These are phyloP conservation scores for Schizopygopsis pylzovi DNA, from an alignment of 2,797 vertebrate genomes.

Conservation along the genomic window DNA sequence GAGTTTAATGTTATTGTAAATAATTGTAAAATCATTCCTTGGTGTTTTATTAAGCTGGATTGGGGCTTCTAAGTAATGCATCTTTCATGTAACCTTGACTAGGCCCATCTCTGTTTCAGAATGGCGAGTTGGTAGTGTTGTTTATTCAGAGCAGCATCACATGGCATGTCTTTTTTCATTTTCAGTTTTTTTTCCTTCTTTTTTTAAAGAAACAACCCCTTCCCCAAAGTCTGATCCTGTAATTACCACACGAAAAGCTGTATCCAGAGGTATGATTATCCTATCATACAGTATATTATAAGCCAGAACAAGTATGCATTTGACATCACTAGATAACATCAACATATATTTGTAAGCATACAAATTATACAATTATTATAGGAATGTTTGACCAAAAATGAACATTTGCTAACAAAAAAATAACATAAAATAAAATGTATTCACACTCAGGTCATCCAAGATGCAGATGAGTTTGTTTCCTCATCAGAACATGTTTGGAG, in stretches of 20 bases:
- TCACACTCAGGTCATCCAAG: not conserved
- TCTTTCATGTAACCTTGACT: constrained; percentile 35
- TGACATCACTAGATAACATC: not conserved
- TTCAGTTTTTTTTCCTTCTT: not conserved
- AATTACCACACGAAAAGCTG: constrained; percentile 30
- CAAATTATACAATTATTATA: not conserved
- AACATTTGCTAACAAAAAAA: not conserved
- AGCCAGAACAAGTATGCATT: constrained; percentile 6
- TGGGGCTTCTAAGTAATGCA: not conserved
- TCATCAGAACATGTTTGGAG: not conserved
- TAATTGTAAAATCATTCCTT: not conserved
- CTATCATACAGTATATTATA: not conserved
- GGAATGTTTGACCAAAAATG: not conserved
- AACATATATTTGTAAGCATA: not conserved
- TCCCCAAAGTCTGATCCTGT: constrained; percentile 2
- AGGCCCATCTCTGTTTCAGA: not conserved
- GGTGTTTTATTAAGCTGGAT: not conserved
- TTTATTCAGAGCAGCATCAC: not conserved
- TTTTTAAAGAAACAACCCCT: constrained; percentile 12
- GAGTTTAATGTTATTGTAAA: not conserved
- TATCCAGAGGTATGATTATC: not conserved
- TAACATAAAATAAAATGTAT: not conserved
- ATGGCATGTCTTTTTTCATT: not conserved
- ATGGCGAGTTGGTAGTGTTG: not conserved
- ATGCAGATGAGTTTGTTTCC: not conserved